A percentile compares a stretch with the other conserved stretches of the same genome.
phyloP scores from a whole-genome alignment of 2,888 invertebrate species.

The Heteromyza rotundicornis region DNA sequence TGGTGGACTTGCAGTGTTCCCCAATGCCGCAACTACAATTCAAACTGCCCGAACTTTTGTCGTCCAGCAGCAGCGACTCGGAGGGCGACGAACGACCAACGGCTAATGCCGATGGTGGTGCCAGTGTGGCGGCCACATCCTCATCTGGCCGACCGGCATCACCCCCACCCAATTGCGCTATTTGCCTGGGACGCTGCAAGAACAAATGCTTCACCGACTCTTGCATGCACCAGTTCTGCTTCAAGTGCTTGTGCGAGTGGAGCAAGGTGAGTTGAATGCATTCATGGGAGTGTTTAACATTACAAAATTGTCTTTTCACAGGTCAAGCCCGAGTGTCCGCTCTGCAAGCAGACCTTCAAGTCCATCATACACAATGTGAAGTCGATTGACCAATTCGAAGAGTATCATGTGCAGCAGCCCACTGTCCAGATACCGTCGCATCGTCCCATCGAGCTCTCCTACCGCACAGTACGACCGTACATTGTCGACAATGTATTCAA shows the following conservation, averaged over 20 bases:
- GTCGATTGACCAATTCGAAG: conserved; percentile 86
- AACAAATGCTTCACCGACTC: conserved; percentile 92
- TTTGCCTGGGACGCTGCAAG: conserved; percentile 84
- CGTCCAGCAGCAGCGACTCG: conserved; percentile 51
- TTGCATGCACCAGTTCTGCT: conserved; percentile 94
- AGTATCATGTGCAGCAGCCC: conserved; percentile 69
- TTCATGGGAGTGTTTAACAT: neutral
- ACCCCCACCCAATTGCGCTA: conserved; percentile 89
- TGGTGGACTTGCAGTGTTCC: neutral
- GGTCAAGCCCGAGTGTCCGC: conserved; percentile 92
- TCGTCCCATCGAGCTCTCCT: conserved; percentile 30
- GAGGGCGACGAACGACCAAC: conserved; percentile 37
- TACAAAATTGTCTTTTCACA: conserved; percentile 46
- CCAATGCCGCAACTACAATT: neutral
- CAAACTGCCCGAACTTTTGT: neutral
- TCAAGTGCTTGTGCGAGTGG: conserved; percentile 91
- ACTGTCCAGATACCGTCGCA: conserved; percentile 42
- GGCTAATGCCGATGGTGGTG: neutral
- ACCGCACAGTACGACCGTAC: conserved; percentile 10
- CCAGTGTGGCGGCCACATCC: conserved; percentile 33
- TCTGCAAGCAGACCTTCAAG: conserved; percentile 91
- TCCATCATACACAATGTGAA: conserved; percentile 92
- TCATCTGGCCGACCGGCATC: conserved; percentile 63
- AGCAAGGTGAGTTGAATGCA: conserved; percentile 72
- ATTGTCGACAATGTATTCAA: conserved; percentile 32